These are phyloP conservation scores for Aptenodytes forsteri DNA, from an alignment of 2,113 vertebrate species.

Conservation along the genomic window DNA sequence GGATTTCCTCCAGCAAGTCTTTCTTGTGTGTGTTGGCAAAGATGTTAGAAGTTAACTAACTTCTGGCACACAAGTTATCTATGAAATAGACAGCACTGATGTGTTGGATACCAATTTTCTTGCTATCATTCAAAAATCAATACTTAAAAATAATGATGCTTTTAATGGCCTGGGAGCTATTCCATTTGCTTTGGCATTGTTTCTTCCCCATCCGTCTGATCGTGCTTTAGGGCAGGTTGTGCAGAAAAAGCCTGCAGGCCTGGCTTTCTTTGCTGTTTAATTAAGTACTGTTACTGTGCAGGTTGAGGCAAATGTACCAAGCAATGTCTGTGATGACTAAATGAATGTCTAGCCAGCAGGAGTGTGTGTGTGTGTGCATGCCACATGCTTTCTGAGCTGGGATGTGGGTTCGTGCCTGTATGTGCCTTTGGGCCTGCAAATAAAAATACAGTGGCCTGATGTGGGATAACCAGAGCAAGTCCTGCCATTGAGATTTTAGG, in stretches of 20 bases:
- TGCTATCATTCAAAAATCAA: background rate
- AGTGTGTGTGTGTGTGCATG: background rate
- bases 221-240: background rate
- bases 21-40: background rate
- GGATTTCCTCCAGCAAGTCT: background rate
- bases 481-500: background rate
- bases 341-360: conserved; percentile 8
- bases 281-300: conserved; percentile 46
- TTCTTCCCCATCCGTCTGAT: background rate
- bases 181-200: background rate
- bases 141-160: background rate
- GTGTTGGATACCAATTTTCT: background rate
- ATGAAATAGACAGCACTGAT: background rate
- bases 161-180: background rate
- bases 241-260: conserved; percentile 30
- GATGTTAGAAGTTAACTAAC: background rate
- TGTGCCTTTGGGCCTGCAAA: background rate
- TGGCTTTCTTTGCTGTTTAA: conserved; percentile 36
- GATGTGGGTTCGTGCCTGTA: background rate
- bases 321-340: conserved; percentile 11
- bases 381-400: background rate
- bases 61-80: background rate
- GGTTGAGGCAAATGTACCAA: conserved; percentile 40
- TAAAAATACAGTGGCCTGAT: background rate
- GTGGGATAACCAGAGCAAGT: background rate